Percentiles rank a stretch among this genome's conserved stretches.
Conservation (phyloP, 1,140 invertebrate species). For the Aphelenchoides besseyi region DNA sequence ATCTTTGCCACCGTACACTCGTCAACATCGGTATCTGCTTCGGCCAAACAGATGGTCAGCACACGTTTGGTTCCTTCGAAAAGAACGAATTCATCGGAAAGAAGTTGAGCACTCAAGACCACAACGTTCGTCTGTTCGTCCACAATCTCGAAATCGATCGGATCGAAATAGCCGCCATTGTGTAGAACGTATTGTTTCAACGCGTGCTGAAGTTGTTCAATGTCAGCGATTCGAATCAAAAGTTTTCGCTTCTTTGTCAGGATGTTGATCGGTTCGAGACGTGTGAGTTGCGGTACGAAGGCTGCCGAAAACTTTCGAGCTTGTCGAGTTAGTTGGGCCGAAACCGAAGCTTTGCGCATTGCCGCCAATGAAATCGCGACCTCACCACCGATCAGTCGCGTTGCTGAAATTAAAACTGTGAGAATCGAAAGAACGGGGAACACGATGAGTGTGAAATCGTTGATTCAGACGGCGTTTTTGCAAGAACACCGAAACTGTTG, state of each 20-base stretch:
- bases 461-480: neutral
- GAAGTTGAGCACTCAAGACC: constrained; percentile 49
- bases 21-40: constrained; percentile 21
- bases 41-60: constrained; percentile 44
- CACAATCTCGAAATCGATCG: constrained; percentile 55
- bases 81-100: constrained; percentile 50
- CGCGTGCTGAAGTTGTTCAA: constrained; percentile 40
- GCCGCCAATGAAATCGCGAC: neutral
- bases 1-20: constrained; percentile 47
- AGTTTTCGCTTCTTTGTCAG: constrained; percentile 37
- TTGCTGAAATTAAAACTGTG: too few relatives aligned
- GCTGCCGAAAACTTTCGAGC: constrained; percentile 51
- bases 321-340: constrained; percentile 48
- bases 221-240: constrained; percentile 41
- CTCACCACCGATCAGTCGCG: too few relatives aligned
- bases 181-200: constrained; percentile 53
- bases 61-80: constrained; percentile 54
- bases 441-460: too few relatives aligned
- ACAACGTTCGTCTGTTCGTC: constrained; percentile 29
- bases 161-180: constrained; percentile 49
- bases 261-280: constrained; percentile 44
- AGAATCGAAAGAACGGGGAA: too few relatives aligned
- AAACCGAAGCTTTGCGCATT: constrained; percentile 49
- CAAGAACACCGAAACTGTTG: too few relatives aligned
- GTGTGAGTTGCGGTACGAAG: constrained; percentile 54